Evolutionary conservation across 2,888 invertebrate genomes (phyloP), one percentile per base, ranked within the genome.

Genomic region (Choreutis nemorana): DNA sequence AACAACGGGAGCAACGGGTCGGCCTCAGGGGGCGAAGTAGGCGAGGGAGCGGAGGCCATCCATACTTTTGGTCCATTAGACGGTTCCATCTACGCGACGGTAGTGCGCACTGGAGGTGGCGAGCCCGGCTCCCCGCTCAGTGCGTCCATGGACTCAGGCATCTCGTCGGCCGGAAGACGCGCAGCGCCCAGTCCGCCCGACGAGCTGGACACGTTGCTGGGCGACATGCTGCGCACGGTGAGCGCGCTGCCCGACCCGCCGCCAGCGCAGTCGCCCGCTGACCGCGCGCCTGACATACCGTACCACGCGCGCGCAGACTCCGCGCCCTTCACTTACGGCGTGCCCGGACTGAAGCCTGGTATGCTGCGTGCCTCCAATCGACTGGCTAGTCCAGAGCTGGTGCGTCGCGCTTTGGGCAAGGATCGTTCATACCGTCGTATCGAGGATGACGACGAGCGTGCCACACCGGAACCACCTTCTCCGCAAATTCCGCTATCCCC

Each of bases 281-380:
- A 80, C 55, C 36, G 75, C 37, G 58, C 58, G 50, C 55, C 52
- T 16, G 83, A 86, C 63, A 91, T 92, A 63, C 94, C 94, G 46
- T 94, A 94, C 77, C 94, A 94, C 87, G 93, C 94, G 55, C 84
- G 94, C 53, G 87, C 90, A 47, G 90, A 93, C 68, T 90, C 91
- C 50, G 86, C 90, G 50, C 94, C 94, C 37, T 94, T 94, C 75
- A 90, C 91, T 33, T 94, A 94, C 84, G 91, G 91, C 32, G 87
- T 84, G 37, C 84, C 86, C 35, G 73, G 73, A 41, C 64, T 75
- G 35, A 62, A 67, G 36, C 70, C 81, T 47, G 83, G 82, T 55
- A 87, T 87, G 87, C 81, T 87, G 49, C 87, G 83, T 46, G 77
- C 85, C 39, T 84, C 87, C 51, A 83, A 87, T 62, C 89, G 89